A percentile compares a stretch with the other conserved stretches of the same genome.
phyloP scores from a whole-genome alignment of 2,113 vertebrate genomes.

The Hipposideros armiger region DNA sequence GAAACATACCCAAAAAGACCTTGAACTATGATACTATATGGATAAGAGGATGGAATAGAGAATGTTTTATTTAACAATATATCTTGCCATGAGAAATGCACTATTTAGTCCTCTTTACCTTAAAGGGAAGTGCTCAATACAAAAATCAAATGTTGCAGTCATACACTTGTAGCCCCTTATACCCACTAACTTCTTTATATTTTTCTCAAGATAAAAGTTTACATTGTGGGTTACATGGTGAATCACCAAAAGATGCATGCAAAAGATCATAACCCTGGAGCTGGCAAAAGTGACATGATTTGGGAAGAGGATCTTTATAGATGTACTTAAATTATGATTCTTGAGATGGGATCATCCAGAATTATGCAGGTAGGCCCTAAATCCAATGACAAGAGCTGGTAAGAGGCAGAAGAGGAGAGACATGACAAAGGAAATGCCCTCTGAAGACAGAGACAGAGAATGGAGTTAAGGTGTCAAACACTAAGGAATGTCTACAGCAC shows the following conservation, averaged over 20 bases:
- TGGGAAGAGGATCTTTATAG: neutral
- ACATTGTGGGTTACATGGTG: neutral
- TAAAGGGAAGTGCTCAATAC: neutral
- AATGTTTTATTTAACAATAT: neutral
- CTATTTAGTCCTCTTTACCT: neutral
- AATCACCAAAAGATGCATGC: neutral
- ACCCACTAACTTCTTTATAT: neutral
- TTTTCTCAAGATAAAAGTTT: neutral
- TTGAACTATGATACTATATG: neutral
- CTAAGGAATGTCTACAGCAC: neutral
- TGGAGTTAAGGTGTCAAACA: neutral
- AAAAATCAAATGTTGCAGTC: neutral
- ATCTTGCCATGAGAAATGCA: neutral
- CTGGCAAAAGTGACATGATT: neutral
- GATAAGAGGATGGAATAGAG: neutral
- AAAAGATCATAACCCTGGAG: neutral
- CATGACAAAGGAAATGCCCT: too few relatives aligned
- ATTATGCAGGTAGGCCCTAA: neutral
- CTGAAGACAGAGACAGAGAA: neutral
- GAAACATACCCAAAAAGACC: neutral
- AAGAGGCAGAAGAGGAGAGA: neutral
- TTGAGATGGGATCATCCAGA: neutral
- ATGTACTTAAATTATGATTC: neutral
- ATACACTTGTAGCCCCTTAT: neutral
- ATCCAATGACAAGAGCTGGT: neutral